A percentile compares a stretch with the other conserved stretches of the same genome.
These are phyloP conservation scores for Mechanitis mazaeus DNA, from an alignment of 2,888 invertebrate species.

Conservation along the genomic window DNA sequence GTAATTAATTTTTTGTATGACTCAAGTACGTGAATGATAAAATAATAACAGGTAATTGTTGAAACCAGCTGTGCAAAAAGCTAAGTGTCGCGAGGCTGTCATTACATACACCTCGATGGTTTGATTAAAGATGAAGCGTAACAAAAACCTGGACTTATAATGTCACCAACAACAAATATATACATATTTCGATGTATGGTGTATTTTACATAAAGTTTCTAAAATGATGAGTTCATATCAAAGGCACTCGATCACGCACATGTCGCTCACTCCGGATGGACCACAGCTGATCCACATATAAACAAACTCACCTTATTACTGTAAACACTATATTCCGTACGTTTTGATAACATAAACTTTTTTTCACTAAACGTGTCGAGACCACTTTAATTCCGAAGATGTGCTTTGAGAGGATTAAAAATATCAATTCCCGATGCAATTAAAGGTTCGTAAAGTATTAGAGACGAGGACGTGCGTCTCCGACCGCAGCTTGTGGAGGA, in stretches of 20 bases:
- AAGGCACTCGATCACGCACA: conserved; percentile 19
- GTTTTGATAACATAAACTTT: conserved; percentile 44
- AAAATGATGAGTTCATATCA: conserved; percentile 11
- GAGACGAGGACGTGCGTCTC: conserved; percentile 60
- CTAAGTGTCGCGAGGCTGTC: conserved; percentile 15
- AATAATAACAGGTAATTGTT: conserved; percentile 14
- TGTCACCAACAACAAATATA: conserved; percentile 15
- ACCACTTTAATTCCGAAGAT: conserved; percentile 42
- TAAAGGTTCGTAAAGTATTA: conserved; percentile 49
- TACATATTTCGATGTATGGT: conserved; percentile 10
- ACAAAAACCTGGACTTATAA: conserved; percentile 21
- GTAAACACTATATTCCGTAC: conserved; percentile 52
- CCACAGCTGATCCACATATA: conserved; percentile 59
- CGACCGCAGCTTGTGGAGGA: conserved; percentile 51
- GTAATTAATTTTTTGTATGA: too few relatives aligned
- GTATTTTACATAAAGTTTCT: too few relatives aligned
- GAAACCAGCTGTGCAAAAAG: conserved; percentile 21
- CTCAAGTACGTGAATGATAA: conserved; percentile 1
- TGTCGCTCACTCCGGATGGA: conserved; percentile 25
- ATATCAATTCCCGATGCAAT: conserved; percentile 50
- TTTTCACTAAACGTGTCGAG: conserved; percentile 35
- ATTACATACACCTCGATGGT: conserved; percentile 8
- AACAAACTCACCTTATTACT: conserved; percentile 59
- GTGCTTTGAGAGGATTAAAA: conserved; percentile 61
- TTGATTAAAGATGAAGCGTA: conserved; percentile 16